These are phyloP conservation scores for Denticeps clupeoides DNA, from an alignment of 2,797 vertebrate genomes.

Conservation along the genomic window DNA sequence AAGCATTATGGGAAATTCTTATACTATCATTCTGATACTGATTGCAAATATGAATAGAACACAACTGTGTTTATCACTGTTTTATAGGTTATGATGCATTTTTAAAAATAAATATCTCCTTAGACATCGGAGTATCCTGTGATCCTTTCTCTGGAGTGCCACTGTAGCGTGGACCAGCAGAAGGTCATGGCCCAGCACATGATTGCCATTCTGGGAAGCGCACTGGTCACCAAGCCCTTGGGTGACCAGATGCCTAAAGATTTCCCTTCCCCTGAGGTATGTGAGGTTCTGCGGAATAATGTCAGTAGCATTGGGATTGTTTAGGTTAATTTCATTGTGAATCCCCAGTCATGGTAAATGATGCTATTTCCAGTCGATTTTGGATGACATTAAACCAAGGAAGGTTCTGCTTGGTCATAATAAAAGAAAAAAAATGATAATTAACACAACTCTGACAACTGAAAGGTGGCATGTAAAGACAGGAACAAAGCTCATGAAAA, in stretches of 20 bases:
- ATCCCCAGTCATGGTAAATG: neutral
- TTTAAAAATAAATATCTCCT: no score
- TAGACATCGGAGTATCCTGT: conserved; percentile 85
- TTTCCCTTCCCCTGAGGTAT: conserved; percentile 87
- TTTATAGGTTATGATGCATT: neutral
- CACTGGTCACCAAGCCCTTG: conserved; percentile 67
- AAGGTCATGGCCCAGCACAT: conserved; percentile 76
- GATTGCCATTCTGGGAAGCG: conserved; percentile 70
- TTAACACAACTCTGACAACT: no score
- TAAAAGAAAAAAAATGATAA: no score
- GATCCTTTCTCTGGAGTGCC: conserved; percentile 95
- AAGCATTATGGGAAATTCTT: no score
- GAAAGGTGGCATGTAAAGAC: no score
- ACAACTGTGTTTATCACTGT: neutral
- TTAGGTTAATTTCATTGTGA: no score
- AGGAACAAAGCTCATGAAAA: no score
- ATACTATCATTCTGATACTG: no score
- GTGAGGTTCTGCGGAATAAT: neutral
- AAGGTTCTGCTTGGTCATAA: no score
- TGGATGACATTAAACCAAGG: no score
- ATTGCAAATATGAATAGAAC: no score
- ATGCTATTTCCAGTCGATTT: no score
- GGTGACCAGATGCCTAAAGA: conserved; percentile 59
- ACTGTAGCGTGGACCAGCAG: conserved; percentile 89
- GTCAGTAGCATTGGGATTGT: neutral